Evolutionary conservation across 2,113 vertebrate genomes (phyloP).

Genomic region (Miniopterus natalensis): DNA sequence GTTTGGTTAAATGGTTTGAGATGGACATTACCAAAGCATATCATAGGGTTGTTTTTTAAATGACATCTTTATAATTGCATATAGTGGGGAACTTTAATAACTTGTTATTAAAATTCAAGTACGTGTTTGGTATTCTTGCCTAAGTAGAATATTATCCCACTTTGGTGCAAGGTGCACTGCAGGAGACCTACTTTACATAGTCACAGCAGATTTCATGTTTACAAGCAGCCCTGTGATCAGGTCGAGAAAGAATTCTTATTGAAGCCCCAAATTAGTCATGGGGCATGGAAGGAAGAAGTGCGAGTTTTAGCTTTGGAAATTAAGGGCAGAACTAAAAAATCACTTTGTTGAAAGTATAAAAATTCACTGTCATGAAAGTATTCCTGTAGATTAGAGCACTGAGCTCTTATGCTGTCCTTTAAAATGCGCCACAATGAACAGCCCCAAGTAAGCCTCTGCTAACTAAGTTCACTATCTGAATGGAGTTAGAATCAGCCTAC

Average conservation of each 20-base stretch:
- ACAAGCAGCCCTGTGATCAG: not conserved
- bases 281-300: not conserved
- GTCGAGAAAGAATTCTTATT: not conserved
- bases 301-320: slow-evolving; percentile 33
- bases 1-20: slow-evolving; percentile 26
- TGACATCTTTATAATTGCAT: not conserved
- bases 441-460: no score
- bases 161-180: not conserved
- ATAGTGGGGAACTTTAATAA: not conserved
- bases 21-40: not conserved
- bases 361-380: not conserved
- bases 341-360: not conserved
- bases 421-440: not conserved
- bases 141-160: not conserved
- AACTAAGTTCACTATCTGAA: no score
- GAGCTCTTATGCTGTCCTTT: not conserved
- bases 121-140: not conserved
- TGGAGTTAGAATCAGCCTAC: no score
- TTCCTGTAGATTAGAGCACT: not conserved
- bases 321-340: not conserved
- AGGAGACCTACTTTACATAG: not conserved
- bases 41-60: not conserved
- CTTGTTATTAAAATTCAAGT: slow-evolving; percentile 5
- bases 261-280: not conserved
- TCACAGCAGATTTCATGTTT: not conserved